Evolutionary conservation across 2,888 invertebrate species (phyloP).

Genomic region (Rhopalosiphum nymphaeae): DNA sequence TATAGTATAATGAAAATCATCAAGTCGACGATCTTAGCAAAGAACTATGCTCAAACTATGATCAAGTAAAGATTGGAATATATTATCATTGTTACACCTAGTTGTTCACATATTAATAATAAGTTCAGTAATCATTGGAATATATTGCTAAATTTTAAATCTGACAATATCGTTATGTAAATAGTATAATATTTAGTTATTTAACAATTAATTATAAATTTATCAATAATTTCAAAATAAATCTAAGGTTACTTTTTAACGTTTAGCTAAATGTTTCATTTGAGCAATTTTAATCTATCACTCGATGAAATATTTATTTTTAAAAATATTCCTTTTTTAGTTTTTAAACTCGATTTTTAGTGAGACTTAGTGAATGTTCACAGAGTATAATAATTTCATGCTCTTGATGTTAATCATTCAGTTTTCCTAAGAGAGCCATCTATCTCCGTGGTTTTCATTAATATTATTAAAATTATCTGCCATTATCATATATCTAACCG

Average conservation of each 20-base stretch:
- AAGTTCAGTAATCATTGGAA: not conserved
- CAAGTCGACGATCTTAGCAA: not conserved
- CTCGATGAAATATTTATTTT: not conserved
- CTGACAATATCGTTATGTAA: not conserved
- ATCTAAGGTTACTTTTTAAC: not conserved
- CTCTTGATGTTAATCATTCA: not conserved
- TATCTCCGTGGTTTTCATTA: not conserved
- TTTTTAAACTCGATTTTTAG: not conserved
- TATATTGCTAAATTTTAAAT: not conserved
- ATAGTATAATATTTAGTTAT: not conserved
- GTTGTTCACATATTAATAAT: not conserved
- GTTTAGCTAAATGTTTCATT: not conserved
- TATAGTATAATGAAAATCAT: not conserved
- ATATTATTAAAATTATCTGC: not conserved
- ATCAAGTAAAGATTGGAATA: not conserved
- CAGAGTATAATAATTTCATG: not conserved
- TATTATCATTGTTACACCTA: not conserved
- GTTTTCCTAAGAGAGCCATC: not conserved
- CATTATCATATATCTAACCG: not conserved
- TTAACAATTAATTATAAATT: not conserved
- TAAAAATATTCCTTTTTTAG: not conserved
- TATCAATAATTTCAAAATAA: not conserved
- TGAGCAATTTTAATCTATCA: not conserved
- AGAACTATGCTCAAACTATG: not conserved
- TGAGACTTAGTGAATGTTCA: not conserved